Conservation (phyloP, 2,888 invertebrate genomes). For the Sylvicola cinctus region DNA sequence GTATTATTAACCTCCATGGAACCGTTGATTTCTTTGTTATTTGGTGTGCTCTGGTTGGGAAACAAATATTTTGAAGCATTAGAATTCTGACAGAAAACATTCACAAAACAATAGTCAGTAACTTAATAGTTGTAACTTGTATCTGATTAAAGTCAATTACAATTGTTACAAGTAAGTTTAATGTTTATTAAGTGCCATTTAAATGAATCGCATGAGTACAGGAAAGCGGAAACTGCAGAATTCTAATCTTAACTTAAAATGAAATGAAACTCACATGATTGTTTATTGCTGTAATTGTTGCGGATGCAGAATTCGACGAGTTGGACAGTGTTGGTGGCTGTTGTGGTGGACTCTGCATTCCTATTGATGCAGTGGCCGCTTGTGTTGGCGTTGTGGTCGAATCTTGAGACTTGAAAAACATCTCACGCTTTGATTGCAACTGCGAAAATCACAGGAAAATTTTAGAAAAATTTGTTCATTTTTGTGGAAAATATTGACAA, state of each 20-base stretch:
- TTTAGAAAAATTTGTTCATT: no score
- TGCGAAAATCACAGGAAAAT: conserved; percentile 16
- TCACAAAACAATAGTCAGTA: no score
- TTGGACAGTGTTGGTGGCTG: conserved; percentile 29
- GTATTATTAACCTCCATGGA: no score
- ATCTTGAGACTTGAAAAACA: conserved; percentile 59
- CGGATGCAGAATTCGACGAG: conserved; percentile 18
- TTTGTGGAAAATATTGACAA: conserved; percentile 1
- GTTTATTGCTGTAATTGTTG: conserved; percentile 21
- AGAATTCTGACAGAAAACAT: no score
- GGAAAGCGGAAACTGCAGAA: no score
- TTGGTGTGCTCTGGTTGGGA: no score
- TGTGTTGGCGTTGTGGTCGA: not conserved
- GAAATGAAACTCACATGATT: conserved; percentile 12
- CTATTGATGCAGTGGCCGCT: conserved; percentile 9
- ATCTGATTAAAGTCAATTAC: no score
- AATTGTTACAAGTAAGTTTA: no score
- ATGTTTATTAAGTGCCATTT: not conserved
- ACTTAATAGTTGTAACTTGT: no score
- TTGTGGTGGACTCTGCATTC: conserved; percentile 33
- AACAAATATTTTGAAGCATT: no score
- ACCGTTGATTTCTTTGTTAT: no score
- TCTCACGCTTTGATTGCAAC: conserved; percentile 69
- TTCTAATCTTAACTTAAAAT: not conserved
- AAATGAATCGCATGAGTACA: not conserved